Conservation (phyloP, 2,888 invertebrate species). For the Drosophila mayaguana region DNA sequence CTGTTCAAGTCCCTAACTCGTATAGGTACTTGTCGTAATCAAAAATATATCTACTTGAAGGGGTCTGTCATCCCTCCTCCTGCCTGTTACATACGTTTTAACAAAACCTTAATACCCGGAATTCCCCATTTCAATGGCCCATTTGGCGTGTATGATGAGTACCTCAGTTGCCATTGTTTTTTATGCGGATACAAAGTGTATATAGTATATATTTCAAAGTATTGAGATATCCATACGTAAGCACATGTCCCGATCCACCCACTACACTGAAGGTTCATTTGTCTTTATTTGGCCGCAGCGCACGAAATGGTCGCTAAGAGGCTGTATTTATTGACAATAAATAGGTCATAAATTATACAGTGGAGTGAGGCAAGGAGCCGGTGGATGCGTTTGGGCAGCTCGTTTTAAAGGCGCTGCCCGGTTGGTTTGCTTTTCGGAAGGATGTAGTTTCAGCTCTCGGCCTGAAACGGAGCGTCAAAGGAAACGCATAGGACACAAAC, state of each 20-base stretch:
- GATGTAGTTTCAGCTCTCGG: conserved; percentile 12
- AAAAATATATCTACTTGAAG: not conserved
- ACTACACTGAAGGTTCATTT: conserved; percentile 73
- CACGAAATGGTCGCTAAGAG: conserved; percentile 76
- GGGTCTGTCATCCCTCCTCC: not conserved
- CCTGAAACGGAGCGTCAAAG: conserved; percentile 17
- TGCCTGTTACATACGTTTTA: not conserved
- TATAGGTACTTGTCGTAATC: not conserved
- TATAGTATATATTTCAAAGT: not conserved
- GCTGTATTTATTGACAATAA: conserved; percentile 79
- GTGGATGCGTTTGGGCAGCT: not conserved
- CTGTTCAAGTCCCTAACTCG: too few relatives aligned
- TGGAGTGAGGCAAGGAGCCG: not conserved
- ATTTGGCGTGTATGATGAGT: conserved; percentile 56
- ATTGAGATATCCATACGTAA: not conserved
- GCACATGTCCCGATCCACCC: conserved; percentile 50
- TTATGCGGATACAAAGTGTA: conserved; percentile 4
- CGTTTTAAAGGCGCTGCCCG: conserved; percentile 27
- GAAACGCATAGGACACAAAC: conserved; percentile 37
- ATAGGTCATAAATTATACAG: conserved; percentile 73
- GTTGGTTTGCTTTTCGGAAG: not conserved
- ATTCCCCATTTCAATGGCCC: conserved; percentile 14
- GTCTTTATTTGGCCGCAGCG: conserved; percentile 70
- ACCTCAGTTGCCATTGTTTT: conserved; percentile 25
- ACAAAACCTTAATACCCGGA: not conserved